Base-by-base conservation (phyloP, 2,113 vertebrate genomes). In the Phainopepla nitens region DNA sequence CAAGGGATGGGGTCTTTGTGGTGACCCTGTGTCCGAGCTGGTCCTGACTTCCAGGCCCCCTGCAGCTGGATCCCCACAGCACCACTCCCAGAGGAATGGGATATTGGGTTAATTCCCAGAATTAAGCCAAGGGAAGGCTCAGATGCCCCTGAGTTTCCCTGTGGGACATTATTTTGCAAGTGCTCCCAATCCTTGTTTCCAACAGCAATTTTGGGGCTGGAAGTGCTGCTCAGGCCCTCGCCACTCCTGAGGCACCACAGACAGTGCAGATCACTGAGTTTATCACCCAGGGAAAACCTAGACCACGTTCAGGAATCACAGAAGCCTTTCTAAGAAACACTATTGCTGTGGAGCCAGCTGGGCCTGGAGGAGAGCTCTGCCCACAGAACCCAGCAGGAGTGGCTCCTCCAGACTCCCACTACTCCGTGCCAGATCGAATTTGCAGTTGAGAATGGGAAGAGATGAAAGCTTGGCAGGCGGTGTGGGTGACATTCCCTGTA, bases 61-160 rank as follows among this genome's bases (percentile, higher is more conserved):
- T 9, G 15, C 29, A 15, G 20, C 45, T 4, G 31, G 21, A 61
- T 13, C 41, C 42, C 5, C 9, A 6, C 28, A 10, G 15, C 8
- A 47, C 0, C 3, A 0, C 31, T 86, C 62, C 5, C 29, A 35
- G 17, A 51, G 47, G 22, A 62, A 33, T 0, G 0, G 2, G 19
- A 54, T 58, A 4, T 15, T 19, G 10, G 15, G 6, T 28, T 8
- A 9, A 33, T 33, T 77, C 51, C 61, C 21, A 20, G 73, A 87
- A 62, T 53, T n/a, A 53, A 35, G 15, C 8, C 45, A 50, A 50
- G 25, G 54, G 77, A 93, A 82, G 60, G 47, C 24, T 92, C 36
- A 3, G 56, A 22, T 2, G 5, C 0, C 3, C 44, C 65, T 39
- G 29, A 65, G 33, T 18, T 24, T 78, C 49, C 36, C 41, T 13